Evolutionary conservation across 2,888 invertebrate species (phyloP).

Genomic region (Leucoma salicis): DNA sequence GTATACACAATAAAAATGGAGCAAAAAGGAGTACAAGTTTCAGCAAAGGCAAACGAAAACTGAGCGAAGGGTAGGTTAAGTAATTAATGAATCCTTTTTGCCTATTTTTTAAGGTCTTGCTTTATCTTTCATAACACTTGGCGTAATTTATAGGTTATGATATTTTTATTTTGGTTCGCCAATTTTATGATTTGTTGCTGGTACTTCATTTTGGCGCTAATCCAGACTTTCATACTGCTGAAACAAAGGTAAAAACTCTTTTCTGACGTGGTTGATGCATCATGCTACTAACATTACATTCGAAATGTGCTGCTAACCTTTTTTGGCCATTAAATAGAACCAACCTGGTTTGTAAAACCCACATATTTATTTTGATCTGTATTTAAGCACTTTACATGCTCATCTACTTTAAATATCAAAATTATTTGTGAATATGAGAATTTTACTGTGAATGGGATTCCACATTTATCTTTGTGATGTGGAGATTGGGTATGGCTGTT

Average conservation of each 20-base stretch:
- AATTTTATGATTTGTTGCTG: constrained; percentile 36
- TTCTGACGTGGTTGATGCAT: constrained; percentile 38
- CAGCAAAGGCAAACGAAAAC: constrained; percentile 65
- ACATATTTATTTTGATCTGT: no score
- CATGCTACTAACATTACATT: constrained; percentile 31
- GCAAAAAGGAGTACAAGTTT: constrained; percentile 65
- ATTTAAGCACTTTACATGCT: no score
- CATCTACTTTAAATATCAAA: no score
- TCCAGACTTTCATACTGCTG: constrained; percentile 45
- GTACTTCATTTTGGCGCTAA: constrained; percentile 47
- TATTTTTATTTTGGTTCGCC: constrained; percentile 29
- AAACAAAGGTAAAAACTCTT: constrained; percentile 47
- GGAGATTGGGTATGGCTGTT: no score
- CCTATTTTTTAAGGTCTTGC: constrained; percentile 12
- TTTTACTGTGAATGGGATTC: no score
- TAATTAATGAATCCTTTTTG: constrained; percentile 16
- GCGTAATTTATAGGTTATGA: constrained; percentile 28
- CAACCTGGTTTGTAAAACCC: no score
- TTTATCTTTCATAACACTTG: constrained; percentile 15
- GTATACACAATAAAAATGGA: constrained; percentile 72
- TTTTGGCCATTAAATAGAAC: no score
- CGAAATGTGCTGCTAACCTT: constrained; percentile 9
- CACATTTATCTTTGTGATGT: no score
- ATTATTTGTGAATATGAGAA: no score
- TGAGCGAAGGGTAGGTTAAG: constrained; percentile 58